A percentile compares a stretch with the other conserved stretches of the same genome.
phyloP scores from a whole-genome alignment of 1,140 invertebrate species.

The Ptiloglossa arizonensis region DNA sequence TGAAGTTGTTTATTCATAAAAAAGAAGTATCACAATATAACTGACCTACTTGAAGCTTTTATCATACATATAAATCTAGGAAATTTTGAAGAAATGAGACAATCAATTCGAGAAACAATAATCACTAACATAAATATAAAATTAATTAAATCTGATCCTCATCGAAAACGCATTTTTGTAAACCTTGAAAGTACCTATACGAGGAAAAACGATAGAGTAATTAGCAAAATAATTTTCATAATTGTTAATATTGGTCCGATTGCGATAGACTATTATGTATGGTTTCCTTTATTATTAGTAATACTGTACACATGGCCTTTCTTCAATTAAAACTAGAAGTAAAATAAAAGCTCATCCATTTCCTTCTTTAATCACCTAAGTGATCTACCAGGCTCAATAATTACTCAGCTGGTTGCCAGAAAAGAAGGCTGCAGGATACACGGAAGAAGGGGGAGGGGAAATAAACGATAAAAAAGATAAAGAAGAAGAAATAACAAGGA shows the following conservation, averaged over 20 bases:
- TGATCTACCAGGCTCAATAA: conserved; percentile 43
- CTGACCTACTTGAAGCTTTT: too few relatives aligned
- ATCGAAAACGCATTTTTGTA: too few relatives aligned
- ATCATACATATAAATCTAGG: too few relatives aligned
- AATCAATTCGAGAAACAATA: too few relatives aligned
- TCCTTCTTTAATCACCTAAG: conserved; percentile 59
- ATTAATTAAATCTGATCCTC: too few relatives aligned
- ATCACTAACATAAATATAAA: too few relatives aligned
- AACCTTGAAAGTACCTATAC: too few relatives aligned
- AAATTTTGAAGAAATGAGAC: too few relatives aligned
- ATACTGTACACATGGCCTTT: background rate
- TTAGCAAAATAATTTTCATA: background rate
- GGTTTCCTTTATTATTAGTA: background rate
- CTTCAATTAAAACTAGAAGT: background rate
- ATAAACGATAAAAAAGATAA: conserved; percentile 2
- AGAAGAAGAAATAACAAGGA: background rate
- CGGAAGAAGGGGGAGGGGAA: background rate
- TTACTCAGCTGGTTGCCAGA: conserved; percentile 7
- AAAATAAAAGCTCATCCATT: conserved; percentile 34
- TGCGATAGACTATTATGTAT: too few relatives aligned
- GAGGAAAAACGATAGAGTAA: background rate
- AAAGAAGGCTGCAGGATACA: background rate
- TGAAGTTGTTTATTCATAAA: too few relatives aligned
- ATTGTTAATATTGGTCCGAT: background rate
- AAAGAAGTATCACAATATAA: too few relatives aligned